Evolutionary conservation across 2,113 vertebrate genomes (phyloP).

Genomic region (Kryptolebias marmoratus): DNA sequence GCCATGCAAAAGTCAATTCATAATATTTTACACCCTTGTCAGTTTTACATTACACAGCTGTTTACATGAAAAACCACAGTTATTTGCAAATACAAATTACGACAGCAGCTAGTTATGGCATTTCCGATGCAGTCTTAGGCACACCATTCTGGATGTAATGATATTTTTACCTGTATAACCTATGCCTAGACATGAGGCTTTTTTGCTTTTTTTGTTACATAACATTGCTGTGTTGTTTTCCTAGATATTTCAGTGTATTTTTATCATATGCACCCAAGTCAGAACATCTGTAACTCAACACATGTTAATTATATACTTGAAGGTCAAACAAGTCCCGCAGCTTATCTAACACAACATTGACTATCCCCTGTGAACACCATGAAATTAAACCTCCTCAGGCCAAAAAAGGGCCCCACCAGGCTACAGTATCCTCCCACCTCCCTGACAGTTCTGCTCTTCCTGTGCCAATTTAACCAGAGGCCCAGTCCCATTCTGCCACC

Average conservation of each 20-base stretch:
- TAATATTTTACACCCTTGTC: no score
- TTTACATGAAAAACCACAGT: no score
- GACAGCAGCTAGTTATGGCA: no score
- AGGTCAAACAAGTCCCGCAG: constrained; percentile 24
- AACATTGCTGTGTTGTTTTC: no score
- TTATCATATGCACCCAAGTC: neutral
- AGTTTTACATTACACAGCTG: no score
- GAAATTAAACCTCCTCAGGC: constrained; percentile 40
- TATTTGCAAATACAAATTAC: no score
- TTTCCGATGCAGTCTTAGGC: no score
- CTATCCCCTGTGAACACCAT: constrained; percentile 25
- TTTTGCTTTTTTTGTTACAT: no score
- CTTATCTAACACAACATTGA: constrained; percentile 28
- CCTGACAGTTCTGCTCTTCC: constrained; percentile 32
- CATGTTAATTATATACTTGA: constrained; percentile 45
- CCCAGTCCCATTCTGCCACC: constrained; percentile 56
- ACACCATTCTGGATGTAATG: no score
- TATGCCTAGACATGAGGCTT: no score
- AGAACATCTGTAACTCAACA: neutral
- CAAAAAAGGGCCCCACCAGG: constrained; percentile 11
- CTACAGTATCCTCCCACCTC: neutral
- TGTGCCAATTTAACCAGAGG: constrained; percentile 47
- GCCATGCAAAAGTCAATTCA: no score
- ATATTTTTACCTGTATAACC: no score
- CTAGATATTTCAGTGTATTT: neutral